phyloP scores from a whole-genome alignment of 2,113 vertebrate species.

The Ophiodon elongatus region DNA sequence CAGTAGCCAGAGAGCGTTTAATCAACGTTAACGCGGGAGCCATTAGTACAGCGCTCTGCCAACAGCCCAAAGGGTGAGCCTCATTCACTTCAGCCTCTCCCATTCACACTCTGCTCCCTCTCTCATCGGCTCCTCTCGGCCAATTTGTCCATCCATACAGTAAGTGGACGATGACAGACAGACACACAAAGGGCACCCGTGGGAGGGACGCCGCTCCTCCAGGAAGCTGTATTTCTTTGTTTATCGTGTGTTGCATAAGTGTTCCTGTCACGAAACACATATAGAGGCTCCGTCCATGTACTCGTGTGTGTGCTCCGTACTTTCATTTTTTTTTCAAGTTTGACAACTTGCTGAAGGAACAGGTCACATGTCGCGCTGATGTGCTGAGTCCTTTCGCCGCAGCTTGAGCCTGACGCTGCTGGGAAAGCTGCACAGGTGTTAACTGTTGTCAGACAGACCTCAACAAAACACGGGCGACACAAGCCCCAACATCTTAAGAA shows the following conservation, averaged over 20 bases:
- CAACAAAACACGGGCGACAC: neutral
- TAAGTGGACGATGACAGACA: slow-evolving; percentile 41
- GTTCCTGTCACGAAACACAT: slow-evolving; percentile 41
- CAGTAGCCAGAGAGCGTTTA: neutral
- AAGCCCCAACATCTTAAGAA: neutral
- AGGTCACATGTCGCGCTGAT: neutral
- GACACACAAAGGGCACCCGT: slow-evolving; percentile 30
- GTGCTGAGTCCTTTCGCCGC: slow-evolving; percentile 26
- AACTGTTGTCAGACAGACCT: neutral
- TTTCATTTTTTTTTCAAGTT: neutral
- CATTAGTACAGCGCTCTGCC: neutral
- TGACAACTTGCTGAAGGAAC: slow-evolving; percentile 4
- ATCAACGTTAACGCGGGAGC: no score
- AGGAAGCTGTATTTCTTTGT: slow-evolving; percentile 52
- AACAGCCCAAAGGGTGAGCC: neutral
- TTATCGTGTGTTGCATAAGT: slow-evolving; percentile 57
- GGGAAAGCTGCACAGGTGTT: slow-evolving; percentile 33
- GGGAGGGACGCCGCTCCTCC: slow-evolving; percentile 17
- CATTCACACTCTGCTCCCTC: neutral
- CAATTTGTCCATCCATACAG: neutral
- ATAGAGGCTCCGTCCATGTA: neutral
- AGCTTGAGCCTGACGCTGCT: slow-evolving; percentile 49
- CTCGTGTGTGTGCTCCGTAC: neutral
- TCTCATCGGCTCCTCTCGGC: slow-evolving; percentile 27
- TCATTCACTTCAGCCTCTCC: neutral